These are phyloP conservation scores for Andrena chrysosceles DNA, from an alignment of 2,888 invertebrate genomes.

Conservation along the genomic window DNA sequence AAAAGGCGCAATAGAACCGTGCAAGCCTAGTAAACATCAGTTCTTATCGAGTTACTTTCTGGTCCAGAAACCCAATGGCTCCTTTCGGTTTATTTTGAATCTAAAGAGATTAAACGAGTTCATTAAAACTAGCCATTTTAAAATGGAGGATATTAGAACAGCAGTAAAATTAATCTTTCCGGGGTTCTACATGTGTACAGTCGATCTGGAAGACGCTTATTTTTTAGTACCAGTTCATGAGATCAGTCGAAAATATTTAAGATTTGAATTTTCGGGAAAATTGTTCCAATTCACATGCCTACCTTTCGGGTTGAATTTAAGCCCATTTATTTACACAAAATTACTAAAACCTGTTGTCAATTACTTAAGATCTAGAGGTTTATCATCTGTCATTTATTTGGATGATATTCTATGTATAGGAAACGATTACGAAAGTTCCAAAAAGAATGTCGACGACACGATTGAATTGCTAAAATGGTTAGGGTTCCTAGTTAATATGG, in stretches of 20 bases:
- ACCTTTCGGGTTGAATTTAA: not conserved
- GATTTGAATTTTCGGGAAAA: not conserved
- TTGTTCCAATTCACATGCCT: not conserved
- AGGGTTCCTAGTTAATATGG: too few relatives aligned
- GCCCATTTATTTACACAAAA: not conserved
- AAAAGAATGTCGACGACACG: too few relatives aligned
- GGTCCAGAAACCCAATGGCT: not conserved
- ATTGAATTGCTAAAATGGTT: too few relatives aligned
- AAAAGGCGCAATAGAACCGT: too few relatives aligned
- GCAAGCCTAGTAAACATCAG: too few relatives aligned
- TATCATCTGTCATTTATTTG: not conserved
- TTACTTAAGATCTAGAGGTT: not conserved
- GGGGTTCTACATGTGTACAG: not conserved
- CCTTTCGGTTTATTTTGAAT: not conserved
- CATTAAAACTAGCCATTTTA: not conserved
- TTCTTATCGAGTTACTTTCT: too few relatives aligned
- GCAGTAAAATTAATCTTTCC: not conserved
- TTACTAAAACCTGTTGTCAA: not conserved
- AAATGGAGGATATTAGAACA: not conserved
- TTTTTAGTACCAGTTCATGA: not conserved
- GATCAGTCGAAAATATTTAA: not conserved
- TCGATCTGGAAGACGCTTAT: not conserved
- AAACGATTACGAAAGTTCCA: too few relatives aligned
- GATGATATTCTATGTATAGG: not conserved
- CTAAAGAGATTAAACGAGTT: not conserved